Evolutionary conservation across 2,888 invertebrate genomes (phyloP).

Genomic region (Antheraea assamensis): DNA sequence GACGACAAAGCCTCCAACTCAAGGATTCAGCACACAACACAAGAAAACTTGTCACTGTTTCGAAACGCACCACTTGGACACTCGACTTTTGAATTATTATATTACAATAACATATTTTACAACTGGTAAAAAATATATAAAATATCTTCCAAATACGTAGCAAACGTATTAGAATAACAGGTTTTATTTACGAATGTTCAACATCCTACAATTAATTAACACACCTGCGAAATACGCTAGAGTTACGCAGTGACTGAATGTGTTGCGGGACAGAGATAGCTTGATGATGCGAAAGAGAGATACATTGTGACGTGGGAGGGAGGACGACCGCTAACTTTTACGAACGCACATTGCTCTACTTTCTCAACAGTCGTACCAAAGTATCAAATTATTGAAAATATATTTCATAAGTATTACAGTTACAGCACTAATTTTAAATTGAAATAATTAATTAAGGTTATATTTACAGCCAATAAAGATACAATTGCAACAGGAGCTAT

Average conservation of each 20-base stretch:
- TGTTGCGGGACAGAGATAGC: constrained; percentile 65
- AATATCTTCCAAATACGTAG: constrained; percentile 3
- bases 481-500: neutral
- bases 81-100: constrained; percentile 4
- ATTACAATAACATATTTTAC: constrained; percentile 24
- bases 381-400: neutral
- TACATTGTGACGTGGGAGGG: constrained; percentile 64
- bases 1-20: constrained; percentile 72
- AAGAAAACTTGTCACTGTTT: constrained; percentile 75
- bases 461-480: neutral
- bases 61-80: constrained; percentile 54
- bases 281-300: constrained; percentile 67
- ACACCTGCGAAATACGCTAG: constrained; percentile 67
- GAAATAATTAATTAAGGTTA: neutral
- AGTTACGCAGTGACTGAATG: constrained; percentile 73
- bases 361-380: constrained; percentile 36
- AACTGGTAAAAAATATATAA: constrained; percentile 26
- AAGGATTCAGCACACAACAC: constrained; percentile 70
- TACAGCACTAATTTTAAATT: neutral
- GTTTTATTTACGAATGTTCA: constrained; percentile 64
- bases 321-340: constrained; percentile 70
- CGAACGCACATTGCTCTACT: constrained; percentile 67
- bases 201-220: constrained; percentile 44
- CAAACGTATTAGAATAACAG: constrained; percentile 38
- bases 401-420: neutral